Evolutionary conservation across 2,113 vertebrate species (phyloP), one percentile per base, ranked within the genome.

Genomic region (Corythaeola cristata): DNA sequence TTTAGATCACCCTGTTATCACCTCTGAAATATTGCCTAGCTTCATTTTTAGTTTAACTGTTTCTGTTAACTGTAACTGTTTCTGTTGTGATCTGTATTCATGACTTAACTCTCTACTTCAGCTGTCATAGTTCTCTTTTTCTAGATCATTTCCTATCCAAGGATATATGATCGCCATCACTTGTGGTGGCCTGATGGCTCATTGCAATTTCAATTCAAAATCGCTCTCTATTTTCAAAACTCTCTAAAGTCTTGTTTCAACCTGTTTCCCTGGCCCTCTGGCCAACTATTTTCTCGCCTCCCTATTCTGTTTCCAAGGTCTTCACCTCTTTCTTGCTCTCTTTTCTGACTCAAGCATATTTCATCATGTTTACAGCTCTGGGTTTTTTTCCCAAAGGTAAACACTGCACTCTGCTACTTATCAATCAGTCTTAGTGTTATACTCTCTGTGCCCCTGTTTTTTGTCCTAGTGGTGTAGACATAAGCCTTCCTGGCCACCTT

Each of bases 401-500:
- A 97, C 96, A 92, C 73, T 91, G 83, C 90, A 84, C 77, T 97
- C 92, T 97, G 94, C 85, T 97, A 94, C 95, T 96, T 97, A 97
- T 97, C 96, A 97, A 77, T 97, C 96, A 96, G 91, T 63, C 87
- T 89, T 69, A 45, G 37, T 93, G 96, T 96, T 95, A 94, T 87
- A 78, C 35, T 93, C 75, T 80, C 30, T 1, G 7, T 89, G 96
- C 37, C 71, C 93, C 97, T 97, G 97, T 15, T 92, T 97, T 97
- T 95, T 90, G 88, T 97, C 97, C 83, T 91, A 53, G 8, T 74
- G 92, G 27, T 88, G 82, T 50, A 96, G 97, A 97, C 74, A 60
- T 90, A 93, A 96, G 52, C 72, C 85, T 96, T 96, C 91, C 94
- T 85, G 88, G 53, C 49, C 44, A 56, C 53, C 74, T 86, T 86